phyloP scores from a whole-genome alignment of 2,113 vertebrate genomes.

The Phalacrocorax carbo region DNA sequence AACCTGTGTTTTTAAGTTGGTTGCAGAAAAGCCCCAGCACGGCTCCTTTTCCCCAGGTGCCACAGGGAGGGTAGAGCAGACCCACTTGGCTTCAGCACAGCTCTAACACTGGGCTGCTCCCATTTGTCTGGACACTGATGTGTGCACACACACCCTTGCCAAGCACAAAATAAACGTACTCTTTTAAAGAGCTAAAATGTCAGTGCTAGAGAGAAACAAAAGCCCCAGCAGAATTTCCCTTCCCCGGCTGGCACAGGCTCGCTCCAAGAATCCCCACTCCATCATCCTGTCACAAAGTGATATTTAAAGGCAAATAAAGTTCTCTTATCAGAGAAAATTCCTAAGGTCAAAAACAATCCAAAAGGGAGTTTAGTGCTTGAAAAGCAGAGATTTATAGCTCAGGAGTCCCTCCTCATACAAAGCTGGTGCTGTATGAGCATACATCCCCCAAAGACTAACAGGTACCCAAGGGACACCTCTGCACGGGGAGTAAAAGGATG shows the following conservation, averaged over 20 bases:
- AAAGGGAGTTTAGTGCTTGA: slow-evolving; percentile 20
- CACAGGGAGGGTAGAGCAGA: neutral
- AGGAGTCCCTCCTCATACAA: neutral
- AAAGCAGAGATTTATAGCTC: slow-evolving; percentile 9
- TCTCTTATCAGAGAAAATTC: slow-evolving; percentile 61
- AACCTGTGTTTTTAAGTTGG: neutral
- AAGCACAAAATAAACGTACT: slow-evolving; percentile 47
- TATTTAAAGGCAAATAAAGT: slow-evolving; percentile 62
- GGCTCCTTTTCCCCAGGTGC: neutral
- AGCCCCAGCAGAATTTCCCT: slow-evolving; percentile 54
- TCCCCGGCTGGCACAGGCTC: slow-evolving; percentile 53
- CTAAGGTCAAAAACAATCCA: slow-evolving; percentile 38
- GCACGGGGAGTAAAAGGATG: neutral
- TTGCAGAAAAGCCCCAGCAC: neutral
- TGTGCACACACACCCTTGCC: slow-evolving; percentile 17
- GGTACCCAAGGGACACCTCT: neutral
- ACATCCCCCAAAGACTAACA: neutral
- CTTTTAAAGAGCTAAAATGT: slow-evolving; percentile 46
- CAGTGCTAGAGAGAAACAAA: slow-evolving; percentile 53
- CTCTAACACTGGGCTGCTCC: neutral
- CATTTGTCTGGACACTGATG: neutral
- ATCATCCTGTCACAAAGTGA: slow-evolving; percentile 68
- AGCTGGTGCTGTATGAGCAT: neutral
- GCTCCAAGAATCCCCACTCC: slow-evolving; percentile 58
- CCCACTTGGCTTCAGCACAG: neutral